Evolutionary conservation across 2,888 invertebrate species (phyloP), one percentile per base, ranked within the genome.

Genomic region (Drosophila atroscutellata): DNA sequence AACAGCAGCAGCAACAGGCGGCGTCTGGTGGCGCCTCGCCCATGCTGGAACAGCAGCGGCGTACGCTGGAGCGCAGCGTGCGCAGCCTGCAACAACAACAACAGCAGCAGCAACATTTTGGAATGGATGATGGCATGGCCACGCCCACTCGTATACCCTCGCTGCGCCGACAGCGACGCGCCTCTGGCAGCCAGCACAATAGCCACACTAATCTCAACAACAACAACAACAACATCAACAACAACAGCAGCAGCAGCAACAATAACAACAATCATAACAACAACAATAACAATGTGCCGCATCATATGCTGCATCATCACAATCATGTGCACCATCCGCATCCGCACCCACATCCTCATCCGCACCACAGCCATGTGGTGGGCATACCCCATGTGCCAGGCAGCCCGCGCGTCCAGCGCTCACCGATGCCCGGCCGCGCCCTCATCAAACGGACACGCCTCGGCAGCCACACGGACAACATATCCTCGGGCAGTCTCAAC

Each of bases 401-500:
- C 36, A 93, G 93, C 77, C 93, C 93, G n/a, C 91, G 92, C 11
- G 91, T 93, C 3, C 92, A 92, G 55, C 91, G 93, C 39, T 93
- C 93, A 7, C 93, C 93, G 9, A 93, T 93, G 92, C 92, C 93
- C 18, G 89, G 89, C 37, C 89, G 93, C 13, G 90, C 92, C 5
- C 85, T 91, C 73, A 92, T 92, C 68, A 92, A 93, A 75, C 91
- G 93, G 24, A 91, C 91, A 51, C 92, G 93, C 5, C 83, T 93
- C 55, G 93, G 93, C 79, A 93, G 93, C 79, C 93, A 93, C 79
- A 91, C 92, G 74, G 93, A 93, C 77, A 93, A 93, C 77, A 93
- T 93, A 70, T 93, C 93, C 13, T 93, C 93, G 58, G 93, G 93
- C 69, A 93, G 93, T 83, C 90, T 93, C 45, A 93, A 93, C 91